Evolutionary conservation across 2,888 invertebrate species (phyloP).

Genomic region (Drosophila pseudotalamancana): DNA sequence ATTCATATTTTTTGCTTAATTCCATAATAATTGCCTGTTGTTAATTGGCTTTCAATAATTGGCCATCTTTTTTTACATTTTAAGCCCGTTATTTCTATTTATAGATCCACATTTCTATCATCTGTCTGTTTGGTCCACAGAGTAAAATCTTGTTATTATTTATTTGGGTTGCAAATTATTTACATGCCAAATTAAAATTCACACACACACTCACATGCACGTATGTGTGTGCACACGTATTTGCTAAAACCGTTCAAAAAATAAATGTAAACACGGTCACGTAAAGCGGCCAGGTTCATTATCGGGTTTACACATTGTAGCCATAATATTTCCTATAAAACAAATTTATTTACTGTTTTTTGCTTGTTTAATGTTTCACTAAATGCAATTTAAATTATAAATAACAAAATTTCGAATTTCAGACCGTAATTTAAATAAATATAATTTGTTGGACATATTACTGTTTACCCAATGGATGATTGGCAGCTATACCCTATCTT

Average conservation of each 20-base stretch:
- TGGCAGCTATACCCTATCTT: not conserved
- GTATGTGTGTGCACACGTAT: not conserved
- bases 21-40: conserved; percentile 8
- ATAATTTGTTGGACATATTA: conserved; percentile 3
- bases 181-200: conserved; percentile 62
- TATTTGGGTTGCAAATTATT: conserved; percentile 60
- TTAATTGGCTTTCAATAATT: conserved; percentile 20
- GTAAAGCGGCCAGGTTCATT: conserved; percentile 64
- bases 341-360: conserved; percentile 20
- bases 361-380: conserved; percentile 10
- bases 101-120: not conserved
- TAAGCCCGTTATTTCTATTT: no score
- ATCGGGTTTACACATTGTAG: conserved; percentile 59
- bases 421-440: conserved; percentile 30
- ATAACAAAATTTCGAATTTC: conserved; percentile 24
- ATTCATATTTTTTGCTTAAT: not conserved
- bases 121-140: conserved; percentile 16
- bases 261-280: conserved; percentile 52
- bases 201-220: conserved; percentile 12
- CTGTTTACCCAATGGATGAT: conserved; percentile 2
- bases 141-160: conserved; percentile 65
- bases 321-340: conserved; percentile 35
- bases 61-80: no score
- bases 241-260: conserved; percentile 43
- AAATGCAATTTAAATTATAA: conserved; percentile 40